phyloP scores from a whole-genome alignment of 30 jellyfish, hydroid and myxozoan species.

The Aurelia sp. region DNA sequence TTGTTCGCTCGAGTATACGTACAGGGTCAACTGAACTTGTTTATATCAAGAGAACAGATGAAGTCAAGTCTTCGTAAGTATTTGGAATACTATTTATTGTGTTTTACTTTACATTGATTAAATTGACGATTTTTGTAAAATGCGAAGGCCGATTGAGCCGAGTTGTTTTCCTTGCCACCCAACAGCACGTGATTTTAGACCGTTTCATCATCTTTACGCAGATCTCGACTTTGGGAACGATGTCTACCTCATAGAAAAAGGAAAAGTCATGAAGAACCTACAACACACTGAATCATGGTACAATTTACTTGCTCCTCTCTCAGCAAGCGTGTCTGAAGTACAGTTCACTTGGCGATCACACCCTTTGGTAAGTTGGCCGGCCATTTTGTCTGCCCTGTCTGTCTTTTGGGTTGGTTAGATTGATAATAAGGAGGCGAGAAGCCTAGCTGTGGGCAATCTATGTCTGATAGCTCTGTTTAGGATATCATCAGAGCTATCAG shows the following conservation, averaged over 20 bases:
- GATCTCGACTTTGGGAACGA: constrained; percentile 91
- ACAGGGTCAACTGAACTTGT: constrained; percentile 64
- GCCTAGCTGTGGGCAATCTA: too few species aligned
- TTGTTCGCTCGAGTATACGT: constrained; percentile 56
- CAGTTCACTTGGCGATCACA: constrained; percentile 88
- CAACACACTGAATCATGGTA: constrained; percentile 53
- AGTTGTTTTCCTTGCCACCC: constrained; percentile 47
- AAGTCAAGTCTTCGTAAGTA: constrained; percentile 77
- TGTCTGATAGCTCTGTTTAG: too few species aligned
- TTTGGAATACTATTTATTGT: not conserved
- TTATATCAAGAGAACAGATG: constrained; percentile 62
- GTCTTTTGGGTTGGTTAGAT: too few species aligned
- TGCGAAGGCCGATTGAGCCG: constrained; percentile 22
- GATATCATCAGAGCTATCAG: too few species aligned
- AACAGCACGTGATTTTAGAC: constrained; percentile 76
- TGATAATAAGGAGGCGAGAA: too few species aligned
- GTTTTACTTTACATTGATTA: constrained; percentile 26
- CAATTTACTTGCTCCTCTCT: constrained; percentile 69
- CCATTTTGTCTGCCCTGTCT: constrained; percentile 6
- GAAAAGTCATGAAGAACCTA: constrained; percentile 43
- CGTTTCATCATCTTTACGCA: constrained; percentile 50
- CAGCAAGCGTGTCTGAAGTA: constrained; percentile 49
- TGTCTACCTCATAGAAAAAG: constrained; percentile 64
- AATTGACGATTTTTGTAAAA: constrained; percentile 27
- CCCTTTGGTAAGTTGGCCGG: constrained; percentile 79